Evolutionary conservation across 2,888 invertebrate species (phyloP), one percentile per base, ranked within the genome.

Genomic region (Calliscelio sp.): DNA sequence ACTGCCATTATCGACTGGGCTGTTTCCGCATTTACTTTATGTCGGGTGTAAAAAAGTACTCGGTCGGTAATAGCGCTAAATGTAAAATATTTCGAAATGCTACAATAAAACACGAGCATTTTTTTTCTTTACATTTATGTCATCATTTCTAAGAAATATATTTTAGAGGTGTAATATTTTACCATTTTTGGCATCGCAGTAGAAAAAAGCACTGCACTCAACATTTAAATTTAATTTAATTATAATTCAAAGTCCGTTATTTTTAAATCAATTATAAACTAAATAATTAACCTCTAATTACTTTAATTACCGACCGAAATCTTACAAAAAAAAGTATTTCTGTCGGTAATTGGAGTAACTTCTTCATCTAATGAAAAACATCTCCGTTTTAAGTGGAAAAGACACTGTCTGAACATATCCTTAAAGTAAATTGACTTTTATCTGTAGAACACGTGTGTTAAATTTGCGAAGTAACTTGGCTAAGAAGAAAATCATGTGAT

Each of bases 401-500:
- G n/a, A n/a, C 63, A 46, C 10, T 49, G 61, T 51, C 51, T 16
- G 59, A 71, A 57, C 25, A 22, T 65, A 24, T 49, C 24, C 38
- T 53, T 20, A 38, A 75, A 11, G 53, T 61, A 75, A 80, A 86
- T 86, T 77, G 80, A 83, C 82, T 82, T 87, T 75, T 78, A 70
- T 24, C 61, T 44, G 14, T 41, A 28, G 65, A 66, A 81, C 75
- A 74, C 77, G 66, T 80, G 71, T 71, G 61, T 61, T 59, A 35
- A 66, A 81, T 79, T 82, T 75, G 53, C 53, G 41, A 65, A 71
- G 59, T 46, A 51, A 25, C 24, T 20, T 22, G 41, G 28, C n/a
- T n/a, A 16, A 16, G 66, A 59, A 55, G 78, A 61, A 73, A 59
- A 65, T 65, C 61, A 61, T 61, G 44, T 44, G 46, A 68, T 22